Evolutionary conservation across 2,888 invertebrate species (phyloP), one percentile per base, ranked within the genome.

Genomic region (Drepanosiphum platanoidis): DNA sequence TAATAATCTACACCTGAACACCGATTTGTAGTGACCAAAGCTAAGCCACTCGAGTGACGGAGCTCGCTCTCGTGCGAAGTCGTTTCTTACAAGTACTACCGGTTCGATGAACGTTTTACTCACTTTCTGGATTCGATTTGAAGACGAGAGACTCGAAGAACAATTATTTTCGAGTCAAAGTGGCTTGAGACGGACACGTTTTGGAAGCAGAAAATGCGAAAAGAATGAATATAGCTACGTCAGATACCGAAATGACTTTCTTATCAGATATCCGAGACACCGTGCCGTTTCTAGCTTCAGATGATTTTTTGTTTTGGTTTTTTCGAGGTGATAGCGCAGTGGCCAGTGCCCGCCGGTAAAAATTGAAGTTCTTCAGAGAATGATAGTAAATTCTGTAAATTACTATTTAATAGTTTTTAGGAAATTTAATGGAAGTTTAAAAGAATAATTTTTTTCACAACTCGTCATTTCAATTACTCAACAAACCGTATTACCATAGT

Each of bases 201-300:
- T 46, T 52, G 61, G 27, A 64, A 66, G 22, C 15, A 27, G 18
- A 27, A 74, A 66, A 34, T 13, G 5, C 9, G 52, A 46, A 74
- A 42, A 83, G 83, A 46, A 74, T 27, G 83, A 83, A 83, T 18
- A 22, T 66, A 66, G 74, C 1, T 27, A 83, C 74, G 46, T 15
- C 13, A 39, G 15, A 22, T n/a, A 32, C 3, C n/a, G 22, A 30
- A 58, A 61, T 61, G 8, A 39, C 42, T 72, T 72, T 82, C 61
- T 82, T 72, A 82, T 82, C 72, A 32, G 2, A 15, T 71, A 30
- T 71, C 52, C 7, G 9, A 34, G n/a, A n/a, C n/a, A 52, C n/a
- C 9, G 0, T 52, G n/a, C 34, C 70, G 80, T 52, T 70, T 30
- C 80, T 70, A 68, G 18, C 68, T 80, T 80, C 70, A 66, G 8